Conservation (phyloP, 2,113 vertebrate species). For the Meriones unguiculatus region DNA sequence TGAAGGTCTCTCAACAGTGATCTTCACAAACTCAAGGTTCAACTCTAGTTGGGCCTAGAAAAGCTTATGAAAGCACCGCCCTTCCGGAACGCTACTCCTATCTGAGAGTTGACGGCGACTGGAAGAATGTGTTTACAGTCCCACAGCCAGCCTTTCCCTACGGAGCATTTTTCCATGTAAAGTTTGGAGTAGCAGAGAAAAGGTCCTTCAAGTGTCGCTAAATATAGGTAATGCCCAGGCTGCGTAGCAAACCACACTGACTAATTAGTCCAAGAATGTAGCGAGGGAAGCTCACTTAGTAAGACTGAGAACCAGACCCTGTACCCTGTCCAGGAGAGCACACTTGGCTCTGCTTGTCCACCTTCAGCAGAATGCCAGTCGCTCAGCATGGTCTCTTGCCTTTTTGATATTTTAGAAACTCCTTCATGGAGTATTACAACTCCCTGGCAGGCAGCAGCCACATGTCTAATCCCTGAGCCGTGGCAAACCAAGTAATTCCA, state of each 20-base stretch:
- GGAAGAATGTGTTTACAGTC: constrained; percentile 43
- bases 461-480: background rate
- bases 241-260: background rate
- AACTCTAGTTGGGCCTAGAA: background rate
- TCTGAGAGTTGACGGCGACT: constrained; percentile 18
- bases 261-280: background rate
- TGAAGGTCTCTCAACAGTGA: background rate
- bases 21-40: background rate
- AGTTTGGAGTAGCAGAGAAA: background rate
- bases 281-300: background rate
- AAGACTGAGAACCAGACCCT: background rate
- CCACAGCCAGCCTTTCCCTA: background rate
- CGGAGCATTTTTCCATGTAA: constrained; percentile 27
- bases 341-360: background rate
- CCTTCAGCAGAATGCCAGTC: background rate
- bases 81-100: background rate
- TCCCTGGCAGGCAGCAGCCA: background rate
- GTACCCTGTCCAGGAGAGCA: background rate
- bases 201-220: background rate
- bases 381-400: background rate
- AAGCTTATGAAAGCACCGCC: background rate
- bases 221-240: background rate
- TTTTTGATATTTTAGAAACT: background rate
- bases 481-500: background rate
- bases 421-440: background rate